Evolutionary conservation across 2,797 vertebrate species (phyloP).

Genomic region (Antrozous pallidus): DNA sequence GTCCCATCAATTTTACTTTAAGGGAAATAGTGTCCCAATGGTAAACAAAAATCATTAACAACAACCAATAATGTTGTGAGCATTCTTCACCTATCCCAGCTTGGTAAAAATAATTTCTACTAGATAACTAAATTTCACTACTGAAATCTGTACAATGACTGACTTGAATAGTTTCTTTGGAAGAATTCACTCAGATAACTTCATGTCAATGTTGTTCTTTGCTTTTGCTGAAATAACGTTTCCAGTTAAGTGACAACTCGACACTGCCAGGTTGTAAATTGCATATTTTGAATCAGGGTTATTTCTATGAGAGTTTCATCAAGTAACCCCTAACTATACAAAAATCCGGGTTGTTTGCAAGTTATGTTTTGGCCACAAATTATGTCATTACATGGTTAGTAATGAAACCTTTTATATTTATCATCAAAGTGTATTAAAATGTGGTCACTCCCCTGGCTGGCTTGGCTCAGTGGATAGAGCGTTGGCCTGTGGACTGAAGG

Average conservation of each 20-base stretch:
- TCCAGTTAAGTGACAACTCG: neutral
- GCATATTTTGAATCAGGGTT: neutral
- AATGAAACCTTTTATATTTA: neutral
- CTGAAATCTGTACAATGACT: neutral
- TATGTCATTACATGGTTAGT: neutral
- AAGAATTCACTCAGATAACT: slow-evolving; percentile 17
- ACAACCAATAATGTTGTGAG: neutral
- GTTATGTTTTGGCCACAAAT: neutral
- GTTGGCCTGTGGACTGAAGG: too few relatives aligned
- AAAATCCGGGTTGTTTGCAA: neutral
- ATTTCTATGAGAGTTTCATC: slow-evolving; percentile 2
- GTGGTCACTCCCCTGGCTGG: neutral
- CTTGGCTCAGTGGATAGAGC: too few relatives aligned
- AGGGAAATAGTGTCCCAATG: neutral
- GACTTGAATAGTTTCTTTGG: neutral
- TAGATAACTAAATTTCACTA: neutral
- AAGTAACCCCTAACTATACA: neutral
- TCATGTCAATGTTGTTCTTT: slow-evolving; percentile 22
- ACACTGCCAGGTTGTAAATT: neutral
- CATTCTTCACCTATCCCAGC: neutral
- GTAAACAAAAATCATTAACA: neutral
- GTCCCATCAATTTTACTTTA: neutral
- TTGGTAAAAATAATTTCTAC: neutral
- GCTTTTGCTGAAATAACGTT: neutral
- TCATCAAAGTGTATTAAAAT: neutral